Base-by-base conservation (phyloP, 2,888 invertebrate genomes). In the Isoperla grammatica region DNA sequence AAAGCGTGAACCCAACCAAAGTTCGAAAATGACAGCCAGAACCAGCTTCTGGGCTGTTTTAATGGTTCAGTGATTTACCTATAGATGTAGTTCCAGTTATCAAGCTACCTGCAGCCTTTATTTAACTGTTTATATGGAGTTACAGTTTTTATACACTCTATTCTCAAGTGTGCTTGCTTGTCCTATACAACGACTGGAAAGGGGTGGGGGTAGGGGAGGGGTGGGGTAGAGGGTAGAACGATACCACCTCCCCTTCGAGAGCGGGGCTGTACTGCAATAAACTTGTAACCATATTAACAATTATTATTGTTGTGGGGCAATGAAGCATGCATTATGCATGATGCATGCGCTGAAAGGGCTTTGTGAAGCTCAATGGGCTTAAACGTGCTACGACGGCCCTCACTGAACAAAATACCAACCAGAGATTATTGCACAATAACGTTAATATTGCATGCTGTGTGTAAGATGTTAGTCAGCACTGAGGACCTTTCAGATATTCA, bases 241-340 rank as follows among this genome's bases (percentile, higher is more conserved):
- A n/a, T 6, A 49, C 15, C 6, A 2, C 49, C 29, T 29, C 46
- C 46, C 46, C 46, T 46, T 29, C 29, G 8, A 29, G 29, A 29
- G 29, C 6, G 22, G 9, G 22, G 29, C 29, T 35, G 3, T 3
- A 13, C 49, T 35, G 39, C 53, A 53, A 39, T 53, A 37, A 53
- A 53, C 53, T 53, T 37, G 39, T 13, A 37, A 53, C 53, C 37
- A 53, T 53, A 53, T 53, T 53, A 53, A 53, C 53, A 53, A 53
- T 53, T 35, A 17, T 53, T 53, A 53, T 53, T 53, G 53, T 53
- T 53, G 53, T 53, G 35, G 40, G 37, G 15, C 35, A 53, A 53
- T 53, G 53, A 53, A 53, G 53, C 53, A 53, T 53, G 39, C 53
- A 53, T 53, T 39, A 53, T 53, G 12, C 53, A 53, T 53, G 53